Percentiles rank a stretch among this genome's conserved stretches.
phyloP scores from a whole-genome alignment of 2,888 invertebrate species.

The Pharmacophagus antenor region DNA sequence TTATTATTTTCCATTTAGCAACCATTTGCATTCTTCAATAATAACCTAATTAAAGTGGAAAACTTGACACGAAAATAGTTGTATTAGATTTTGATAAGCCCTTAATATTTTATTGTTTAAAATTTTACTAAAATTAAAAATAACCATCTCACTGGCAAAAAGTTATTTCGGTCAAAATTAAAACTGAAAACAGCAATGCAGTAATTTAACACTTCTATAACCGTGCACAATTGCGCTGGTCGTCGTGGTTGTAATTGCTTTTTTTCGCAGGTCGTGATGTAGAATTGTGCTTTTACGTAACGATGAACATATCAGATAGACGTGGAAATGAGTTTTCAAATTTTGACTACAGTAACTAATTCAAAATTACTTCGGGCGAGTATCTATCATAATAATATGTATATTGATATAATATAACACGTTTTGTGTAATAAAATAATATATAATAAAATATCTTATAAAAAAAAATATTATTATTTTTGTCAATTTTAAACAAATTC shows the following conservation, averaged over 20 bases:
- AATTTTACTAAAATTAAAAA: background rate
- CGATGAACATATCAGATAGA: background rate
- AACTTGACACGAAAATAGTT: too few species aligned
- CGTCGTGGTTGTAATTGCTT: background rate
- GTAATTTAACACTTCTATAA: background rate
- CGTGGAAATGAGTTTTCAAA: background rate
- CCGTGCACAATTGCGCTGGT: background rate
- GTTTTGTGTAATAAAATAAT: too few species aligned
- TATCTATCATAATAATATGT: too few species aligned
- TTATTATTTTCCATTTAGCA: background rate
- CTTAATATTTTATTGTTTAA: too few species aligned
- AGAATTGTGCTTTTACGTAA: background rate
- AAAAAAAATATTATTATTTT: too few species aligned
- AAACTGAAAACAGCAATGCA: background rate
- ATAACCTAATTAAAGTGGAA: background rate
- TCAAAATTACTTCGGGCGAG: too few species aligned
- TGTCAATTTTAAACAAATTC: too few species aligned
- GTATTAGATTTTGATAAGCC: too few species aligned
- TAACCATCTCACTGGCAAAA: background rate
- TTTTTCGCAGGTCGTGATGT: background rate
- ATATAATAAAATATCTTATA: too few species aligned
- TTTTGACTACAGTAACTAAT: background rate
- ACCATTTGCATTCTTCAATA: background rate
- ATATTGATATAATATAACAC: too few species aligned
- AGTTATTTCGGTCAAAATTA: constrained; percentile 1